Evolutionary conservation across 2,113 vertebrate species (phyloP), one percentile per base, ranked within the genome.

Genomic region (Ceratotherium simum): DNA sequence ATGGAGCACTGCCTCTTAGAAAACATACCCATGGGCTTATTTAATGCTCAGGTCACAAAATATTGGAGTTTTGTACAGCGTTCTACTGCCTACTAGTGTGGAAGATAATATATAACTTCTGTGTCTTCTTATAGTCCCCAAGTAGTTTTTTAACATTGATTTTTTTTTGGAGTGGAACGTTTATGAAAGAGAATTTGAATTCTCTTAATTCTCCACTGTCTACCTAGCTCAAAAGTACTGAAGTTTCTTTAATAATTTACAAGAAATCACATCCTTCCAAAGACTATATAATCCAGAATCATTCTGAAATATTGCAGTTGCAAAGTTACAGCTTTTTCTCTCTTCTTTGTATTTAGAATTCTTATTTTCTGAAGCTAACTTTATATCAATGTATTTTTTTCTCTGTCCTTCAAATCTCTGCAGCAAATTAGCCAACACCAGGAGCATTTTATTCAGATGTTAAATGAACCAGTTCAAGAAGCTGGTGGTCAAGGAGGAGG

Each of bases 381-480:
- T 97, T 96, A 72, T 97, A 97, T 96, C 69, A 97, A 9, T 89
- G 3, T 85, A 20, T 51, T 48, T 72, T 65, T 97, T 94, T 20
- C 97, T 98, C 75, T 98, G 31, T 95, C 92, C 54, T 98, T 97
- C 82, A 62, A 12, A 97, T 92, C n/a, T 84, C 97, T 72, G 88
- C 97, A 99, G 99, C 99, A 99, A 99, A 99, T 99, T 97, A 99
- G 99, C 98, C 99, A 98, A 96, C 99, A 99, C 95, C 99, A 99
- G 98, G 99, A 99, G 98, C 99, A 99, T 97, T 99, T 99, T 98
- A 99, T 99, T 98, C 99, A 99, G 98, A 99, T 99, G 99, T 96
- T 99, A 97, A 99, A 99, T 84, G 99, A 99, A 96, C 99, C 99
- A 36, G 99, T 99, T 95, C 98, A 99, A 95, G 99, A 99, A 87